phyloP scores from a whole-genome alignment of 1,140 invertebrate species.

The Scylla paramamosain region DNA sequence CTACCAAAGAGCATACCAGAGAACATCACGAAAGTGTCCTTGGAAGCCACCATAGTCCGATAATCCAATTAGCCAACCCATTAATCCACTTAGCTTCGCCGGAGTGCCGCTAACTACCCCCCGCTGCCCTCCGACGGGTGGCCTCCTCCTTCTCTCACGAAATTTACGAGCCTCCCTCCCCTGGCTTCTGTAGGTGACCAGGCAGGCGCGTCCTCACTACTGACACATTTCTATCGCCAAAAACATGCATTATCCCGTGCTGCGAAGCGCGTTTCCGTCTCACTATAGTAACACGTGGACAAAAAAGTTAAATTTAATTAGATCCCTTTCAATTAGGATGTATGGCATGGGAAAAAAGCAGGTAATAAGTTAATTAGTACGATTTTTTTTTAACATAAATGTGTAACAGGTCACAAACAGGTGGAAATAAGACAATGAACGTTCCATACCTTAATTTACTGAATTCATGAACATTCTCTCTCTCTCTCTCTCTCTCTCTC shows the following conservation, averaged over 20 bases:
- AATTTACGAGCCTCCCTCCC: neutral
- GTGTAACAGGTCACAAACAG: neutral
- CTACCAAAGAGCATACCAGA: neutral
- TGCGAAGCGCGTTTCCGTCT: neutral
- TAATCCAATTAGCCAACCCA: constrained; percentile 61
- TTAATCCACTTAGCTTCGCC: constrained; percentile 62
- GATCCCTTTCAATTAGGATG: neutral
- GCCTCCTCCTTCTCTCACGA: neutral
- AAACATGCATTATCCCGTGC: neutral
- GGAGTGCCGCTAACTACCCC: constrained; percentile 47
- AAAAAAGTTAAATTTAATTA: neutral
- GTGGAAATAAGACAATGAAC: no score
- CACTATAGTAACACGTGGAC: neutral
- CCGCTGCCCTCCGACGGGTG: neutral
- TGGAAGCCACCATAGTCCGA: constrained; percentile 48
- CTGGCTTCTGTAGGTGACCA: neutral
- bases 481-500: constrained; percentile 3
- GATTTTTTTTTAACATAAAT: neutral
- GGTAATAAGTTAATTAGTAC: neutral
- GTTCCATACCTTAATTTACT: neutral
- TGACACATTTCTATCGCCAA: neutral
- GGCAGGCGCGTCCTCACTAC: neutral
- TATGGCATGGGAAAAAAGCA: neutral
- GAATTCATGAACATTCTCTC: neutral
- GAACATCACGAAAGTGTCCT: constrained; percentile 28